A percentile compares a stretch with the other conserved stretches of the same genome.
phyloP scores from a whole-genome alignment of 2,113 vertebrate species.

The Periophthalmus modestus region DNA sequence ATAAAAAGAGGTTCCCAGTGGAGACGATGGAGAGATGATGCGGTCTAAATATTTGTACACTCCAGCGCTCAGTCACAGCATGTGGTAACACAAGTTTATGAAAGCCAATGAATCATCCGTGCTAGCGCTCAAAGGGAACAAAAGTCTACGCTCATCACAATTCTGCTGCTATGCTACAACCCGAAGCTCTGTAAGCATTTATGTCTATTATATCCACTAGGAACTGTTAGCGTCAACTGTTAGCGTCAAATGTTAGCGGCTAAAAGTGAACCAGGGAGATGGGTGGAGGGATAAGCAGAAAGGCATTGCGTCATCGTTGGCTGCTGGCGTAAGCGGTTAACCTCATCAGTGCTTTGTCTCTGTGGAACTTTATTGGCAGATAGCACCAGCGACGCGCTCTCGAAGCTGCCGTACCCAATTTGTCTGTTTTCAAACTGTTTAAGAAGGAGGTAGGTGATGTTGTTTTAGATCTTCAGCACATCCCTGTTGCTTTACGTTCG shows the following conservation, averaged over 20 bases:
- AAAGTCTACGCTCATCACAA: slow-evolving; percentile 56
- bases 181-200: slow-evolving; percentile 29
- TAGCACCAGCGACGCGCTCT: too few relatives aligned
- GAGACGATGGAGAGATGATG: slow-evolving; percentile 49
- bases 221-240: neutral
- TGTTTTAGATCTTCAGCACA: neutral
- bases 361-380: neutral
- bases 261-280: neutral
- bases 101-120: slow-evolving; percentile 67
- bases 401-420: too few relatives aligned
- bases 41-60: slow-evolving; percentile 66
- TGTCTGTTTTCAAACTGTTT: too few relatives aligned
- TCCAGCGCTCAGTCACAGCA: slow-evolving; percentile 28
- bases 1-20: slow-evolving; percentile 28
- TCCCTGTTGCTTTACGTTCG: neutral
- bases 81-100: slow-evolving; percentile 56
- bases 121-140: slow-evolving; percentile 55
- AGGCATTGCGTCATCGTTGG: neutral
- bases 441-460: too few relatives aligned
- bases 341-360: neutral
- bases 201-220: slow-evolving; percentile 11
- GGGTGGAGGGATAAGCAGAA: neutral
- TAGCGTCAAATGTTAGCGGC: neutral
- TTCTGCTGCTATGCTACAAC: slow-evolving; percentile 52
- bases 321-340: neutral